Base-by-base conservation (phyloP, 1,140 invertebrate genomes). In the Pseudomyrmex gracilis region DNA sequence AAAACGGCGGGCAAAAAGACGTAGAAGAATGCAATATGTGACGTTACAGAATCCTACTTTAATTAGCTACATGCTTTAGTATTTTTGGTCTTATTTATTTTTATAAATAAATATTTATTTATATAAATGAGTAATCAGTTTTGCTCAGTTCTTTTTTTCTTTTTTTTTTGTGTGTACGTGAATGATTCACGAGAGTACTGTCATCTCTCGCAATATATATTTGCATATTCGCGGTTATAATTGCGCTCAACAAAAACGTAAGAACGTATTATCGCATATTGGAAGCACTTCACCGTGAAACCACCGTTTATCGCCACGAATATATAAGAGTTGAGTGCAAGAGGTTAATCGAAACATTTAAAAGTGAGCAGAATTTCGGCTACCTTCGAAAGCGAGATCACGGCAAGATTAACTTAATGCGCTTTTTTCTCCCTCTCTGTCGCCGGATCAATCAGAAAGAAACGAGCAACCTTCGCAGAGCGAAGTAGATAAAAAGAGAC, bases 401-500 rank as follows among this genome's bases (percentile, higher is more conserved):
- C 45, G 57, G 51, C 3, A 8, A 82, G 57, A 74, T 73, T 61
- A 63, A 43, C 70, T 64, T 64, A 82, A 82, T 57, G 61, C 10
- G 13, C 13, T 8, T 53, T 45, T 63, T 45, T 61, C 4, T 13
- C 43, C 17, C 2, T 64, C 20, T 45, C 15, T 74, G 43, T 17
- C 68, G 71, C 60, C 61, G 70, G 82, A 57, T 73, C 64, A 85
- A 83, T 83, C 85, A 84, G 77, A 73, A 84, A 71, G 83, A 76
- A 88, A 90, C 82, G 53, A 90, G 76, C 71, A 66, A 58, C 43
- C 78, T 88, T 85, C 68, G 17, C 34, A 87, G 49, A 80, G 70
- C 71, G 73, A 55, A 55, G 47, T 67, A 67, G 77, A 87, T 87
- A 86, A 90, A 89, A 89, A 74, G 87, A 89, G 88, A 91, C 83